Base-by-base conservation (phyloP, 1,140 invertebrate species). In the Anagrus nilaparvatae region DNA sequence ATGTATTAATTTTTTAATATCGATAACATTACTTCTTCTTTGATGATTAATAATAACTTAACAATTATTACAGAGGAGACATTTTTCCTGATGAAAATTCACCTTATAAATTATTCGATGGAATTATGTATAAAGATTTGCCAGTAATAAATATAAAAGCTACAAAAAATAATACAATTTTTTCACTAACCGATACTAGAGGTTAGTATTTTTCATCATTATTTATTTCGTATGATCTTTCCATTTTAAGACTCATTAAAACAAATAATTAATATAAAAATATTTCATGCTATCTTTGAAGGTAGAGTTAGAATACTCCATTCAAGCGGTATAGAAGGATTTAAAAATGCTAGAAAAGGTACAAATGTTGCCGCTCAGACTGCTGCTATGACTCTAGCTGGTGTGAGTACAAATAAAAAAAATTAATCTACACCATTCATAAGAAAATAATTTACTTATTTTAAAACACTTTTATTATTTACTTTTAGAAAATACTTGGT, bases 361-460 rank as follows among this genome's bases (percentile, higher is more conserved):
- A 97, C 93, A 7, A 96, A 93, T 62, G 82, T 97, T 54, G 94
- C 93, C 31, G 93, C 90, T 12, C 93, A 97, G 69, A 84, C 91
- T 24, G 88, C 91, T 37, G 92, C 85, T 14, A 76, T 92, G 24
- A 78, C 72, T 45, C 65, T 91, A 54, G 81, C 79, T 37, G 67
- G 58, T 29, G 86, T 84, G 64, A 72, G 72, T 69, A 43, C 47
- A 30, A 6, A 36, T 24, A 6, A 35, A 35, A 3, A 27, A n/a
- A 27, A 9, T 21, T 24, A 38, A 5, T 14, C 3, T 13, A 20
- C 10, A 32, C 43, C 9, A 16, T 20, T 33, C 8, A 36, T 20
- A 36, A 21, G 5, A 36, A 33, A 16, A 9, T 32, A 24, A 33
- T 6, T 32, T n/a, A n/a, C n/a, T n/a, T n/a, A n/a, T n/a, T n/a